Percentiles rank a stretch among this genome's conserved stretches.
phyloP scores from a whole-genome alignment of 1,140 invertebrate species.

The Solenopsis invicta region DNA sequence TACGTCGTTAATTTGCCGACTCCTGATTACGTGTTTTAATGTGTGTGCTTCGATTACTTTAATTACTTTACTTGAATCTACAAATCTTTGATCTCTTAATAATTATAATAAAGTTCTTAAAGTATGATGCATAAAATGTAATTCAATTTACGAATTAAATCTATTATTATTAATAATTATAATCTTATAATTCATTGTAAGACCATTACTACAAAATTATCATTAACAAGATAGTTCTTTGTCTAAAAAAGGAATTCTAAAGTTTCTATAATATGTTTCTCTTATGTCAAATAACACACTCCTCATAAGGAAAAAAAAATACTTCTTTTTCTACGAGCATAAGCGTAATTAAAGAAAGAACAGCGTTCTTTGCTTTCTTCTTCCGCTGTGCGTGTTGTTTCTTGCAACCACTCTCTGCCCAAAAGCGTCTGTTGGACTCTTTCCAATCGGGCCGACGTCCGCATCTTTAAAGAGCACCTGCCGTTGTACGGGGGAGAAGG shows the following conservation, averaged over 20 bases:
- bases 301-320: neutral
- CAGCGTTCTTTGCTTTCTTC: conserved; percentile 6
- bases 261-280: neutral
- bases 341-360: conserved; percentile 25
- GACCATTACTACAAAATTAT: neutral
- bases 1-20: no score
- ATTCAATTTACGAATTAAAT: neutral
- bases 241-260: neutral
- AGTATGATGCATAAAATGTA: neutral
- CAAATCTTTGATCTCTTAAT: neutral
- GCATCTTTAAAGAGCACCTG: conserved; percentile 79
- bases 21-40: no score
- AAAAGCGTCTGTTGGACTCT: conserved; percentile 57
- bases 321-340: neutral
- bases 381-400: neutral
- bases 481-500: conserved; percentile 35
- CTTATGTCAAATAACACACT: neutral
- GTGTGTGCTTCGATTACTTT: neutral
- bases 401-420: conserved; percentile 52
- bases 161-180: neutral
- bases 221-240: neutral
- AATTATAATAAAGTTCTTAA: conserved; percentile 3
- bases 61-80: neutral
- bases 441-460: conserved; percentile 65
- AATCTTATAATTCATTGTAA: neutral